Evolutionary conservation across 1,140 invertebrate species (phyloP).

Genomic region (Hycleus cichorii): DNA sequence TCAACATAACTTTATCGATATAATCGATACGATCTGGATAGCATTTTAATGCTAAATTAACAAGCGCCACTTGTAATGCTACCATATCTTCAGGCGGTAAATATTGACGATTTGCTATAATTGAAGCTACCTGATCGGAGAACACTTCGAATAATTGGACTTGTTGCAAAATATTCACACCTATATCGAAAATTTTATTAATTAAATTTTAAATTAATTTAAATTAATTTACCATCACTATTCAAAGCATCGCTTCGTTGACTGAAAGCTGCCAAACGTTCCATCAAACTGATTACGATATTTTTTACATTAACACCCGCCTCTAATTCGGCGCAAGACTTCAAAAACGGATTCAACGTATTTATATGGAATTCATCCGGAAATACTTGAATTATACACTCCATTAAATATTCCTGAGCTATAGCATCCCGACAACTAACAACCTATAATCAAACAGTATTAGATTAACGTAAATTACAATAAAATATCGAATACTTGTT

Average conservation of each 20-base stretch:
- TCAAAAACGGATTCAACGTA: constrained; percentile 89
- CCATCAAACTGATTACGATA: constrained; percentile 95
- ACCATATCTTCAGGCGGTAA: constrained; percentile 96
- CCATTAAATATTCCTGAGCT: constrained; percentile 99
- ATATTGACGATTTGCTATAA: constrained; percentile 85
- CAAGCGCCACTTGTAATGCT: constrained; percentile 87
- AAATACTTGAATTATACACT: constrained; percentile 99
- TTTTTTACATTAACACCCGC: constrained; percentile 96
- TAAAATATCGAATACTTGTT: constrained; percentile 46
- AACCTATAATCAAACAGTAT: constrained; percentile 50
- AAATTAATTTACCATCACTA: constrained; percentile 19
- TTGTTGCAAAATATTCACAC: constrained; percentile 45
- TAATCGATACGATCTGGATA: constrained; percentile 92
- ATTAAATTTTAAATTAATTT: too few relatives aligned
- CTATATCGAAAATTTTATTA: constrained; percentile 1
- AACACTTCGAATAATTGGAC: constrained; percentile 97
- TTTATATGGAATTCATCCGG: constrained; percentile 98
- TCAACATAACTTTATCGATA: constrained; percentile 90
- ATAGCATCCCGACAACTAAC: constrained; percentile 98
- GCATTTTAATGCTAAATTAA: constrained; percentile 93
- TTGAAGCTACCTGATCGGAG: constrained; percentile 92
- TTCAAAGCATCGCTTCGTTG: constrained; percentile 54
- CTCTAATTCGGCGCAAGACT: constrained; percentile 95
- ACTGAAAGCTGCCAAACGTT: constrained; percentile 79
- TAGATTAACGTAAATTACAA: background rate